These are phyloP conservation scores for Eulemur mongoz DNA, from an alignment of 2,797 vertebrate species.

Conservation along the genomic window DNA sequence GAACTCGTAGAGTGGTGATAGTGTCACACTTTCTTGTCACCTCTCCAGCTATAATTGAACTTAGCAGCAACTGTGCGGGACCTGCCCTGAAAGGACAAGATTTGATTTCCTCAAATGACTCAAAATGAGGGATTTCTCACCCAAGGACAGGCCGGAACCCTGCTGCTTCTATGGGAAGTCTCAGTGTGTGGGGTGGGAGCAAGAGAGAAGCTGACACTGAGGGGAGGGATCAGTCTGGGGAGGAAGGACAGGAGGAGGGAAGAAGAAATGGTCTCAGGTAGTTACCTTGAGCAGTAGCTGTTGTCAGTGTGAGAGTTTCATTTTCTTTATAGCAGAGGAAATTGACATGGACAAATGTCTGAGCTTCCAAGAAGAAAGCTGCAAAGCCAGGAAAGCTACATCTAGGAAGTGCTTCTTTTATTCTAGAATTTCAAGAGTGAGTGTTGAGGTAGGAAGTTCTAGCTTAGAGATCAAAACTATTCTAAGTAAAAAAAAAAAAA, in stretches of 20 bases:
- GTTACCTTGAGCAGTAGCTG: background rate
- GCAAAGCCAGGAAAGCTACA: background rate
- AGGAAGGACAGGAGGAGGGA: background rate
- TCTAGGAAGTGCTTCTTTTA: background rate
- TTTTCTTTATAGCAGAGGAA: slow-evolving; percentile 11
- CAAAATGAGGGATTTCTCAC: background rate
- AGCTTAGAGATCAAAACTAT: background rate
- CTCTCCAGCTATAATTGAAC: background rate
- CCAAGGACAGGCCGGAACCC: background rate
- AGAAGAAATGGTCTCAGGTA: background rate
- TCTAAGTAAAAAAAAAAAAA: background rate
- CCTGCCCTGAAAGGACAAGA: background rate
- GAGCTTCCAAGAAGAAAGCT: background rate
- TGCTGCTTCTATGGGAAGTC: background rate
- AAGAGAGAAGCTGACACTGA: background rate
- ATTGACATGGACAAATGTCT: background rate
- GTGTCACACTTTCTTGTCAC: background rate
- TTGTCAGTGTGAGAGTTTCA: background rate
- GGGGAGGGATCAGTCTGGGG: fast-evolving
- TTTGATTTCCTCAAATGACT: background rate
- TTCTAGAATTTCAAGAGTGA: background rate
- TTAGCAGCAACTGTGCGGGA: background rate
- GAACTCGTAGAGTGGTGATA: background rate
- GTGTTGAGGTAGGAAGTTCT: background rate
- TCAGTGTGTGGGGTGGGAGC: background rate